Evolutionary conservation across 2,113 vertebrate species (phyloP).

Genomic region (Rhinolophus ferrumequinum): DNA sequence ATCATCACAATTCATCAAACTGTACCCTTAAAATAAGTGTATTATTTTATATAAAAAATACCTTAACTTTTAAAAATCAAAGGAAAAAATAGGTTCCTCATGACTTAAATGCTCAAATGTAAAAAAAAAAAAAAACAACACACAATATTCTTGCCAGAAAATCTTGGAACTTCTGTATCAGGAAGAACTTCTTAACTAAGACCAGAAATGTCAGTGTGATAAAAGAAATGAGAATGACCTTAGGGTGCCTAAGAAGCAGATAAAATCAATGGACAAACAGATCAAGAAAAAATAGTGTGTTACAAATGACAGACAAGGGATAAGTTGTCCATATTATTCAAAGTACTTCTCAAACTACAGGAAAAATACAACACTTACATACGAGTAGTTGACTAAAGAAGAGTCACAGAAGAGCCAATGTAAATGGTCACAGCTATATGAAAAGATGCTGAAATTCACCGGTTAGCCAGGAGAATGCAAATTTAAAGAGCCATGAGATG

Average conservation of each 20-base stretch:
- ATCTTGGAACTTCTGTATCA: background rate
- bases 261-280: background rate
- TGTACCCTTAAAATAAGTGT: background rate
- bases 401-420: background rate
- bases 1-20: background rate
- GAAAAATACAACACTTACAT: background rate
- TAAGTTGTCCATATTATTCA: background rate
- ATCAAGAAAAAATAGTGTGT: background rate
- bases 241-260: background rate
- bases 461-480: background rate
- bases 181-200: background rate
- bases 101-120: background rate
- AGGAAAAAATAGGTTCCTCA: background rate
- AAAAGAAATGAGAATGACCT: background rate
- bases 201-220: background rate
- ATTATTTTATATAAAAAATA: constrained; percentile 21
- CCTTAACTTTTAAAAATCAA: constrained; percentile 1
- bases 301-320: background rate
- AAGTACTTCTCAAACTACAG: background rate
- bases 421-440: background rate
- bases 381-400: background rate
- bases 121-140: background rate
- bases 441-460: background rate
- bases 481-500: background rate
- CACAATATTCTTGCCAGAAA: background rate